Evolutionary conservation across 1,140 invertebrate species (phyloP), one percentile per base, ranked within the genome.

Genomic region (Cotesia chilonis): DNA sequence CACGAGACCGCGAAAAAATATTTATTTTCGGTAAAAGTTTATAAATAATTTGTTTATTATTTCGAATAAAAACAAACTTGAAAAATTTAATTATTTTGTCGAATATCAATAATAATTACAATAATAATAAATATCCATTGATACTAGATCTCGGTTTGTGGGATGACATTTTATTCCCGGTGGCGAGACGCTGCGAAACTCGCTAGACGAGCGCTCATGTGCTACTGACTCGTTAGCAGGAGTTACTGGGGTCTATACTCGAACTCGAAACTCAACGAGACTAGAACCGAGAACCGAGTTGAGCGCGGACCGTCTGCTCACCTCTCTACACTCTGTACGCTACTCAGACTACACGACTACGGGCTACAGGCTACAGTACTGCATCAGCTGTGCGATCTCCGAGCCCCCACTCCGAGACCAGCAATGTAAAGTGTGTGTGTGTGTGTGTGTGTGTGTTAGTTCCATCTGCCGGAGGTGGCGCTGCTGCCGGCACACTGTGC

Each of bases 171-270:
- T 74, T 74, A 74, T 64, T 68, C 64, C 63, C 72, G 66, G 66
- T 72, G 68, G 70, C 61, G 64, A 72, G 54, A 66, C 59, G 52
- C 73, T 41, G 74, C 80, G 80, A 80, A 83, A 76, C 83, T 81
- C 83, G 77, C 76, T 71, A 71, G 61, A 77, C 82, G 85, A 87
- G 84, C 84, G 85, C 84, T 86, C 83, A 80, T 84, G 78, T 79
- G 79, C 83, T 83, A 87, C 85, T 87, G 83, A 82, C 78, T 84
- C 74, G 75, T 75, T 75, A 76, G 64, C 38, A 66, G 70, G 67
- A 70, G 70, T 51, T 68, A 78, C 74, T 76, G 76, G 75, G 74
- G 74, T 66, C 77, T 85, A 83, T 85, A 85, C 75, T 9, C 41
- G 41, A 47, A 6, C 10, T 7, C 38, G 5, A 47, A 6, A 47